These are phyloP conservation scores for Sylvietta virens DNA, from an alignment of 2,113 vertebrate genomes.

Conservation along the genomic window DNA sequence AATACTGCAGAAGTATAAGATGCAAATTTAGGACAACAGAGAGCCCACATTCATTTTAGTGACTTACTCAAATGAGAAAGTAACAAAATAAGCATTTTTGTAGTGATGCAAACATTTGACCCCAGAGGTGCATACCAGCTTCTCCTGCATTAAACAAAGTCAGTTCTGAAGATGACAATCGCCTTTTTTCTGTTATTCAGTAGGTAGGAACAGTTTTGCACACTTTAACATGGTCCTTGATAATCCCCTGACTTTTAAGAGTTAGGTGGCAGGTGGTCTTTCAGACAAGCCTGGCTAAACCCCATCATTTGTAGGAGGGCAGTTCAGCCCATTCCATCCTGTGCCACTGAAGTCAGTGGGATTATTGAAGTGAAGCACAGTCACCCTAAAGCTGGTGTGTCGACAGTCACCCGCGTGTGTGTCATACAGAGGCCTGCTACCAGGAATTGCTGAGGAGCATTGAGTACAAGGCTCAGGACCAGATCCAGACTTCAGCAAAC, in stretches of 20 bases:
- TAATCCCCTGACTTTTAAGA: neutral
- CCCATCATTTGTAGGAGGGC: neutral
- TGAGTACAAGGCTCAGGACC: neutral
- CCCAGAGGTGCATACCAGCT: neutral
- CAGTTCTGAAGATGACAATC: neutral
- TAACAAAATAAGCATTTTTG: neutral
- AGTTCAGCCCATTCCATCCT: neutral
- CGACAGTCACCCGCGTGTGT: neutral
- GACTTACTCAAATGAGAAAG: neutral
- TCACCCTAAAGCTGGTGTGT: neutral
- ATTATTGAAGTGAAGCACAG: neutral
- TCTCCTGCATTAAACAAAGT: neutral
- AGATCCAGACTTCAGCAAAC: neutral
- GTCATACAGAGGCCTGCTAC: neutral
- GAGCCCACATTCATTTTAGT: neutral
- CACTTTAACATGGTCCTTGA: neutral
- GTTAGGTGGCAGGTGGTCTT: neutral
- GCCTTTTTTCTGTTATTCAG: neutral
- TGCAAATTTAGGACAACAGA: neutral
- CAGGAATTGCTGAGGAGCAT: neutral
- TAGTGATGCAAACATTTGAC: neutral
- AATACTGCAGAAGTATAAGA: neutral
- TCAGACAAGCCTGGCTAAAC: neutral
- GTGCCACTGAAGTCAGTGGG: neutral
- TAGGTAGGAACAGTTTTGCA: neutral